These are phyloP conservation scores for Tyto alba DNA, from an alignment of 2,113 vertebrate genomes.

Conservation along the genomic window DNA sequence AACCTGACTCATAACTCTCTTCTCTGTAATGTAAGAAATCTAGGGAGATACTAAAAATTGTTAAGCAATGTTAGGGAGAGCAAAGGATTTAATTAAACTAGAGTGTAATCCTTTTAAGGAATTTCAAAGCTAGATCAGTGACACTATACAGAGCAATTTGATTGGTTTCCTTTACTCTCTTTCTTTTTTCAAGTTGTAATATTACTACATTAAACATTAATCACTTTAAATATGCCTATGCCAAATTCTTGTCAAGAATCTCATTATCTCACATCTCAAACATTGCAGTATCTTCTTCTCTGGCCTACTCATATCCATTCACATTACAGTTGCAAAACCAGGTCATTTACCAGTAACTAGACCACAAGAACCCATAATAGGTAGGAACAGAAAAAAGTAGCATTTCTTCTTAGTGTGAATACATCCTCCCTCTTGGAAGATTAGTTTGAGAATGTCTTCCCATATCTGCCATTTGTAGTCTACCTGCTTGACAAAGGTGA, in stretches of 20 bases:
- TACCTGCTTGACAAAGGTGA: background rate
- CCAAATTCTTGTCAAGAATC: background rate
- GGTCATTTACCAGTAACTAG: background rate
- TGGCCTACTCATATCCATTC: background rate
- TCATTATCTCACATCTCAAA: background rate
- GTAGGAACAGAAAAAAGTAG: background rate
- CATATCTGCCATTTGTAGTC: background rate
- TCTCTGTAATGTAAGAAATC: slow-evolving; percentile 6
- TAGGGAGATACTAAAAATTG: slow-evolving; percentile 25
- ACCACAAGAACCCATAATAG: background rate
- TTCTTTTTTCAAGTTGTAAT: background rate
- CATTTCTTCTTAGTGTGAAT: background rate
- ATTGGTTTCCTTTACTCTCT: slow-evolving; percentile 1
- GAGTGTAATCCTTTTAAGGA: slow-evolving; percentile 14
- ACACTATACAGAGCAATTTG: background rate
- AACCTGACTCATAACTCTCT: slow-evolving; percentile 32
- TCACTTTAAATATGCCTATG: background rate
- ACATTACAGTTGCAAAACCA: background rate
- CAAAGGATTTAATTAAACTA: slow-evolving; percentile 32
- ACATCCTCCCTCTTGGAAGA: background rate
- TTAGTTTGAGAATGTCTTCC: background rate
- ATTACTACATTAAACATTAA: slow-evolving; percentile 1
- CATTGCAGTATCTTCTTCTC: background rate
- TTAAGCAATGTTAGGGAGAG: slow-evolving; percentile 3
- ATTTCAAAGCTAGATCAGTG: slow-evolving; percentile 18